Base-by-base conservation (phyloP, 2,797 vertebrate species). In the Toxotes lorentzi region DNA sequence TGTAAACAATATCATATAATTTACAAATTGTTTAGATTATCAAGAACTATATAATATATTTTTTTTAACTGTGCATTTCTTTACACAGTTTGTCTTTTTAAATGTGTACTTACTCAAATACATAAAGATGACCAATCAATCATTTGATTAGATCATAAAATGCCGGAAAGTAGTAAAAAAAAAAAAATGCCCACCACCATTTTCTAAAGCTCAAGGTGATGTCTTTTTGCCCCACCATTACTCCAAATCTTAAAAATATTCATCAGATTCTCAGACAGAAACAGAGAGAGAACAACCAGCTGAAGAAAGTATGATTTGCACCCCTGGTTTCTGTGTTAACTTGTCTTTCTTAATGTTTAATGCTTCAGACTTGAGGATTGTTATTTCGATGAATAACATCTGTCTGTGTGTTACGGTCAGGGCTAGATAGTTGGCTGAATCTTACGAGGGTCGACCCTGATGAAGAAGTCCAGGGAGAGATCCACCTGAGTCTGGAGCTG, bases 401-500 rank as follows among this genome's bases (percentile, higher is more conserved):
- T 76, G 13, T 73, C 19, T 78, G 24, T 87, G 57, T 68, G 70
- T 5, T 72, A 0, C 51, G 17, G 1, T 48, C 90, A 98, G 97
- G 97, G 2, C 57, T 96, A 0, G 97, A 98, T 54, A 92, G 94
- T 87, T 98, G 98, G 98, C 88, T 98, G 90, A 97, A 96, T 86
- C 94, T 98, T 92, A 96, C 90, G 0, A 95, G 83, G 0, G 95
- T 97, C 65, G 92, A 96, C 82, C 97, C 96, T 0, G 94, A 97
- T 3, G 93, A 97, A 2, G 97, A 99, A 88, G 96, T 98, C 62
- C 97, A 98, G 90, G 97, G 97, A 0, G 97, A 99, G 92, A 94
- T 98, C 88, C 94, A 94, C n/a, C 86, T 97, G 85, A 94, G 94
- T 2, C 86, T 98, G 86, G 83, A 86, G 78, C 88, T 97, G 5